Evolutionary conservation across 2,113 vertebrate species (phyloP), one percentile per base, ranked within the genome.

Genomic region (Chamaetylas fuelleborni): DNA sequence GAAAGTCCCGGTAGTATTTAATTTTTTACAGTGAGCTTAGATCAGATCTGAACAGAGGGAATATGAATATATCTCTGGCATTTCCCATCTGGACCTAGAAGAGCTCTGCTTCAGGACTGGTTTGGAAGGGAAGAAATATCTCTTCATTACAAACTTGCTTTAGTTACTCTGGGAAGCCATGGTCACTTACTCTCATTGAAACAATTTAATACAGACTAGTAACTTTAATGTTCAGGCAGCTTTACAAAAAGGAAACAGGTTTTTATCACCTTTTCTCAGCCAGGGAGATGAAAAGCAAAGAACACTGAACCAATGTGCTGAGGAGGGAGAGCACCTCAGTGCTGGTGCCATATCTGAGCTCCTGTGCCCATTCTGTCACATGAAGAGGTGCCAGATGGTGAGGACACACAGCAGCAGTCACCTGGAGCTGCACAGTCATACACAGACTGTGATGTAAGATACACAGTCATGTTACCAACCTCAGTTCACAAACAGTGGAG

Each of bases 401-500:
- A 38, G n/a, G 34, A 50, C 45, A 54, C 26, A 45, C 19, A 65
- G 80, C 61, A 66, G 53, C 70, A 61, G 36, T 4, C 64, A 86
- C 53, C 60, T 79, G 91, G 43, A 50, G 80, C 86, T 64, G 74
- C 51, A 40, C 13, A 40, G 69, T 20, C 69, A 22, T 23, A 62
- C 4, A 1, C 76, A 84, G 83, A 43, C 26, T 3, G 1, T 47
- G 77, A 42, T 2, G 11, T 23, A 53, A 54, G 38, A 77, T 56
- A 60, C 69, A 36, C 48, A 29, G 92, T 76, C 83, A 95, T 6
- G 1, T 91, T 87, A 93, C 69, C 78, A 58, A 36, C 65, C 36
- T 64, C 74, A 38, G 50, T 29, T 93, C 83, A 74, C 69, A 93
- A 93, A 91, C 83, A 92, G 40, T 12, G 40, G 83, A 89, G 91